Percentiles rank a stretch among this genome's conserved stretches.
Evolutionary conservation across 2,888 invertebrate species (phyloP).

Genomic region (Cactoblastis cactorum): DNA sequence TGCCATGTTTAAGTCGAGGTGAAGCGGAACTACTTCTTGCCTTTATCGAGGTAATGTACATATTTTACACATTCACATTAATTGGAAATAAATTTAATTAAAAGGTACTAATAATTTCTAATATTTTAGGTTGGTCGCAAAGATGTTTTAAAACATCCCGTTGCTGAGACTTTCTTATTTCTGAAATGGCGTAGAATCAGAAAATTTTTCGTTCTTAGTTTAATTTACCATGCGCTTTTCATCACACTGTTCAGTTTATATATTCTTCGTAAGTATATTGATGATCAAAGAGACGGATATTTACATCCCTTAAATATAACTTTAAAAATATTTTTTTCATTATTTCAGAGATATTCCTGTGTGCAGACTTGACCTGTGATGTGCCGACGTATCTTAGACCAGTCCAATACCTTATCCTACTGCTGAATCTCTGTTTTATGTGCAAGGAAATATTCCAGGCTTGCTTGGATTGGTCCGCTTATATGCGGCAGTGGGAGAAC

Average conservation of each 20-base stretch:
- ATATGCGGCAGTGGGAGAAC: conserved; percentile 90
- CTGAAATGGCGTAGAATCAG: conserved; percentile 91
- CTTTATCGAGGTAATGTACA: conserved; percentile 80
- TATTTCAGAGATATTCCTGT: conserved; percentile 73
- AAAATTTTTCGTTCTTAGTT: conserved; percentile 88
- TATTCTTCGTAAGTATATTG: conserved; percentile 78
- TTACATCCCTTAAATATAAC: no score
- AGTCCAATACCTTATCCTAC: conserved; percentile 81
- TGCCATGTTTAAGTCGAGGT: conserved; percentile 81
- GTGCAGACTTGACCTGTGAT: conserved; percentile 59
- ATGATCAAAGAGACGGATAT: no score
- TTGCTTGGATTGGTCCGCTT: conserved; percentile 84
- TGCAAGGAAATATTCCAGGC: conserved; percentile 89
- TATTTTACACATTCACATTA: background rate
- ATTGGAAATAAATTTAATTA: background rate
- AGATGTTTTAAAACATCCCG: conserved; percentile 88
- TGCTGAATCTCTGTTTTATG: conserved; percentile 82
- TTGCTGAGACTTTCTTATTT: conserved; percentile 90
- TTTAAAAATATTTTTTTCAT: conserved; percentile 22
- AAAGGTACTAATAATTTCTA: background rate
- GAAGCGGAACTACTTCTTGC: conserved; percentile 85
- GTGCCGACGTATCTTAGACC: conserved; percentile 61
- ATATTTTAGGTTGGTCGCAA: conserved; percentile 83
- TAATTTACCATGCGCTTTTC: conserved; percentile 87
- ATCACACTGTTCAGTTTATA: conserved; percentile 87